Base-by-base conservation (phyloP, 2,113 vertebrate genomes). In the Philantomba maxwellii region DNA sequence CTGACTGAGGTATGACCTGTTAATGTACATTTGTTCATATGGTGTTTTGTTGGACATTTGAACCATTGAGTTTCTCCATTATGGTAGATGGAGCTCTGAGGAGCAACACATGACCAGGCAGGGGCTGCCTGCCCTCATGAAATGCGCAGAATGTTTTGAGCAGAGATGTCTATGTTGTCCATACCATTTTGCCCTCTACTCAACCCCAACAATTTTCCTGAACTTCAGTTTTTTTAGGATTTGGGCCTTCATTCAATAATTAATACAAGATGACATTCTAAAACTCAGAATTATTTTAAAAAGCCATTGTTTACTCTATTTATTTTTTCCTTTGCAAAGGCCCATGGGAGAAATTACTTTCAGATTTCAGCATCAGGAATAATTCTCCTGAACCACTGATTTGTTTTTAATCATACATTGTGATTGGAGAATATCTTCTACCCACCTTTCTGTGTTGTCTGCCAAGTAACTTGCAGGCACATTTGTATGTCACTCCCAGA, bases 251-350 rank as follows among this genome's bases (percentile, higher is more conserved):
- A 70, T 14, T 84, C 47, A 90, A 64, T 55, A 97, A 80, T 93
- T 47, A 47, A n/a, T 77, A 51, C 12, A 81, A 80, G 77, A 66
- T 90, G 43, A 66, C 7, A 49, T 43, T 28, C 13, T 89, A 6
- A 93, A 96, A 60, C 39, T 95, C 62, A 64, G 75, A 19, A 90
- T 91, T 87, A 95, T 81, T 89, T 87, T 77, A 62, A 95, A 96
- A 39, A 25, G 21, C 23, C 14, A 36, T 36, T 45, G 3, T 43
- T 58, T 92, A 73, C n/a, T 77, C 12, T 51, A 9, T 85, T 91
- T 87, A 80, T 45, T 14, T 81, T 89, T 53, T 28, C 12, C 66
- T 87, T 36, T 39, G 49, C 47, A 83, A 43, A 78, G 28, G 26
- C 19, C 62, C 30, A 28, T 47, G 47, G 47, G 30, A 82, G 33